Evolutionary conservation across 1,140 invertebrate genomes (phyloP).

Genomic region (Melitaea cinxia): DNA sequence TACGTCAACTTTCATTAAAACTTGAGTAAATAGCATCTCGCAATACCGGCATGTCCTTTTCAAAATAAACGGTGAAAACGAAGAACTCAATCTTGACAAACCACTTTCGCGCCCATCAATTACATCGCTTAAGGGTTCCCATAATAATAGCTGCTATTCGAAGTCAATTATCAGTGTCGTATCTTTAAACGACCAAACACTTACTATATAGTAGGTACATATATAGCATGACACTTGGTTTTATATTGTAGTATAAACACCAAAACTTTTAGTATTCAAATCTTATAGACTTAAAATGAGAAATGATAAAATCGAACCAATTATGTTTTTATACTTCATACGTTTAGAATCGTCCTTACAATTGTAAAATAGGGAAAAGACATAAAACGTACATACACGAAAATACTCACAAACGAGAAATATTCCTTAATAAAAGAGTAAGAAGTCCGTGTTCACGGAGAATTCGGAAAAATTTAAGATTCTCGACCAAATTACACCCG

Average conservation of each 20-base stretch:
- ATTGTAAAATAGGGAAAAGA: no score
- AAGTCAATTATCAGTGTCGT: not conserved
- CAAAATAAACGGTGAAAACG: conserved; percentile 27
- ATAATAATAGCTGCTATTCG: not conserved
- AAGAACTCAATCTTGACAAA: conserved; percentile 28
- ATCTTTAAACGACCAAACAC: no score
- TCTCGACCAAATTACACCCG: conserved; percentile 23
- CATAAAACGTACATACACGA: not conserved
- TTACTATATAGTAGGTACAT: no score
- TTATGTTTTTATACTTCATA: no score
- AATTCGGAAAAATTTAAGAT: conserved; percentile 27
- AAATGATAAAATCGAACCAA: no score
- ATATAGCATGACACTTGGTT: no score
- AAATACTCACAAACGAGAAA: not conserved
- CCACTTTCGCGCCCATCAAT: conserved; percentile 35
- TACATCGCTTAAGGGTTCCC: not conserved
- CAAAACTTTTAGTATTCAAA: no score
- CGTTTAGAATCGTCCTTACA: no score
- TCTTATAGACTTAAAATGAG: no score
- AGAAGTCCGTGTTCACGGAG: conserved; percentile 7
- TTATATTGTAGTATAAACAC: no score
- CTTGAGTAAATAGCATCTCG: conserved; percentile 15
- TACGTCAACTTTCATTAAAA: conserved; percentile 8
- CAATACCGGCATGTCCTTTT: conserved; percentile 22
- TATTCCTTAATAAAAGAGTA: conserved; percentile 15